Percentiles rank a stretch among this genome's conserved stretches.
phyloP scores from a whole-genome alignment of 2,888 invertebrate genomes.

The Tolmerus cingulatus region DNA sequence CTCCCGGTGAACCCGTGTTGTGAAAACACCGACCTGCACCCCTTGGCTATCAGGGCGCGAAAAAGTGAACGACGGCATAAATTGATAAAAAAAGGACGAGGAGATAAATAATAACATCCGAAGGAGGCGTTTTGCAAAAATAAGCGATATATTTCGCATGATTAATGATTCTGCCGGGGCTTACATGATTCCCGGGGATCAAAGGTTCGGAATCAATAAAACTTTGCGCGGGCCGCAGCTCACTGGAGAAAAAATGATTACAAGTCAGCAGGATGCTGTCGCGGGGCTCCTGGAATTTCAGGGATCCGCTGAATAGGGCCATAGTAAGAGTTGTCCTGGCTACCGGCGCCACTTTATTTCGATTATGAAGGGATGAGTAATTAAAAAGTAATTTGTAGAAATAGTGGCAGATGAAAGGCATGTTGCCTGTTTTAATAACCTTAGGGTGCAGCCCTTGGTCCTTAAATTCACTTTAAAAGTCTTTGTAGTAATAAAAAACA shows the following conservation, averaged over 20 bases:
- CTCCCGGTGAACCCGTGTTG: neutral
- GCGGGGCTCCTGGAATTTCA: neutral
- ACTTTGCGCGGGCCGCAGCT: neutral
- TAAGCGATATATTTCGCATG: conserved; percentile 49
- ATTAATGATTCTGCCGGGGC: conserved; percentile 44
- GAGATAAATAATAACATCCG: conserved; percentile 19
- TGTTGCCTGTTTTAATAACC: neutral
- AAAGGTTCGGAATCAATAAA: conserved; percentile 24
- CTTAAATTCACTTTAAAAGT: neutral
- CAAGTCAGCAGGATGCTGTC: conserved; percentile 11
- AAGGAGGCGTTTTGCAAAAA: conserved; percentile 44
- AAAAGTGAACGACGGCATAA: neutral
- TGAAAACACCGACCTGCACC: neutral
- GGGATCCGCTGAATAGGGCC: neutral
- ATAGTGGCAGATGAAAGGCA: neutral
- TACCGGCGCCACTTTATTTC: neutral
- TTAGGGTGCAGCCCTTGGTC: neutral
- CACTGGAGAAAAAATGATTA: neutral
- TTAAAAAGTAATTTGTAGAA: neutral
- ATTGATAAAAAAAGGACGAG: conserved; percentile 15
- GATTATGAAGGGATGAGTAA: neutral
- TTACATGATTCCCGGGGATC: neutral
- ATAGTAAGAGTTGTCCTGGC: neutral
- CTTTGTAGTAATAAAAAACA: neutral
- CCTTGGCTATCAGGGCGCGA: neutral